Base-by-base conservation (phyloP, 37 sponge, comb jelly and placozoan species). In the Mnemiopsis leidyi region DNA sequence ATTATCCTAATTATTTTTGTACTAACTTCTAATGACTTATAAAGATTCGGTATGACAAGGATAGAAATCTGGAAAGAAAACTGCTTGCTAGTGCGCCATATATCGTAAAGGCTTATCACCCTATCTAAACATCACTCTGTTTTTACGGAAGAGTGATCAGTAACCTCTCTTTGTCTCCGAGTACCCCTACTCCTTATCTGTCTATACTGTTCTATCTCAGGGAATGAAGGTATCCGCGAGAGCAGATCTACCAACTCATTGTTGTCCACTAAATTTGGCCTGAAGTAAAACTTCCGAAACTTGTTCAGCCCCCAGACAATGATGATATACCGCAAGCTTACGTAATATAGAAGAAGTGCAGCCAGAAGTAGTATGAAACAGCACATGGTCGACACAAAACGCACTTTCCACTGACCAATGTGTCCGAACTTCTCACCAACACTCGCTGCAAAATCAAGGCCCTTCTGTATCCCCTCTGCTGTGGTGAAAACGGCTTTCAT, bases 271-370 rank as follows among this genome's bases (percentile, higher is more conserved):
- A 85, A 29, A 25, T 85, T 85, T 1, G 90, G 90, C 25, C 39
- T n/a, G 61, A 85, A 85, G 90, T 85, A 85, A 28, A 85, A 85
- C 90, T 85, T 85, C 90, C 90, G 39, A 37, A 85, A 85, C 90
- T 85, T 85, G 30, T 85, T 85, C 61, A 85, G 90, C 0, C 90
- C 90, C 90, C 90, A 85, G 29, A 38, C 90, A 18, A 85, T 85
- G 23, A 85, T 85, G 29, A 85, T 28, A 39, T 36, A 20, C 20
- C 90, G 90, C 29, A 39, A 25, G 35, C 90, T 85, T 5, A 85
- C 61, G 48, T 36, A 85, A 18, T 32, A 33, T 29, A 85, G 90
- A 0, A 40, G 21, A 23, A 13, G 7, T 25, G 61, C 90, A 37
- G 90, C 90, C 25, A 29, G 1, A 9, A 85, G 24, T 2, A 85